Evolutionary conservation across 2,888 invertebrate species (phyloP).

Genomic region (Tetragonisca angustula): DNA sequence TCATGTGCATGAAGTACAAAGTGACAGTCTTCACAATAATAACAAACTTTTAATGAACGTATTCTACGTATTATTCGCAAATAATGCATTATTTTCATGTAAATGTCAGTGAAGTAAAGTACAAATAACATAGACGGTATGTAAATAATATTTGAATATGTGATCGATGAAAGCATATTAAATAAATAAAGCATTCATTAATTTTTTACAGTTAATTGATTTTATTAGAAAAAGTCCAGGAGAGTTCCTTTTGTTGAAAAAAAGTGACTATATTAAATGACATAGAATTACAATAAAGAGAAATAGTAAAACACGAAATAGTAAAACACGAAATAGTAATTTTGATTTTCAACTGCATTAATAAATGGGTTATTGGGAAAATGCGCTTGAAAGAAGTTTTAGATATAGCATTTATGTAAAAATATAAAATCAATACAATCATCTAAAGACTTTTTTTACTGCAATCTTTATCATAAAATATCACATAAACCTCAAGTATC

Average conservation of each 20-base stretch:
- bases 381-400: slow-evolving; percentile 18
- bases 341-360: slow-evolving; percentile 43
- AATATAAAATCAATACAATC: slow-evolving; percentile 34
- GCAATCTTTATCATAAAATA: neutral
- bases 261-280: neutral
- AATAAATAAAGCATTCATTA: neutral
- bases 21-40: slow-evolving; percentile 34
- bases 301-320: slow-evolving; percentile 32
- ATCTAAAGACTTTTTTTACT: neutral
- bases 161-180: neutral
- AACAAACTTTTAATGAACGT: slow-evolving; percentile 60
- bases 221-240: neutral
- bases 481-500: neutral
- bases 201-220: neutral
- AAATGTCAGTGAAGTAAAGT: slow-evolving; percentile 2
- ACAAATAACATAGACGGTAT: slow-evolving; percentile 19
- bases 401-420: slow-evolving; percentile 18
- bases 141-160: slow-evolving; percentile 19
- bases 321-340: slow-evolving; percentile 42
- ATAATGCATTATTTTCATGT: slow-evolving; percentile 14
- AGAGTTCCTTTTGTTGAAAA: neutral
- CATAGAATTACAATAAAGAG: neutral
- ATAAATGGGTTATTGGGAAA: slow-evolving; percentile 71
- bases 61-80: slow-evolving; percentile 27
- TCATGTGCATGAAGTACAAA: slow-evolving; percentile 15